Percentiles rank a stretch among this genome's conserved stretches.
These are phyloP conservation scores for Theodoxus fluviatilis DNA, from an alignment of 2,888 invertebrate species.

Conservation along the genomic window DNA sequence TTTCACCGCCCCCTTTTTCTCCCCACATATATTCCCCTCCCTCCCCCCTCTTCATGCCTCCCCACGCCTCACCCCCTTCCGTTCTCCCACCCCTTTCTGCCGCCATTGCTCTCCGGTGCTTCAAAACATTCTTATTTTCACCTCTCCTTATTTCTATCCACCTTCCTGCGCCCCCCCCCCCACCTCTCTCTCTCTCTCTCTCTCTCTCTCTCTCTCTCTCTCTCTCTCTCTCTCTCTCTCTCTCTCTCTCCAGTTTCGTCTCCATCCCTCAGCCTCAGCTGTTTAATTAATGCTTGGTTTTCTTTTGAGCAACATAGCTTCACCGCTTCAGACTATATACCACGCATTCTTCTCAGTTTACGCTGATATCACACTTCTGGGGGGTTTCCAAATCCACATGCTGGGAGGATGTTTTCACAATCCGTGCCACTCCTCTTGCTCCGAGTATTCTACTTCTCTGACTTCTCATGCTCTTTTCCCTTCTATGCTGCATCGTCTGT, in stretches of 20 bases:
- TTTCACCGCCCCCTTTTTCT: no score
- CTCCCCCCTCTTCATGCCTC: background rate
- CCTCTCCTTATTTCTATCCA: background rate
- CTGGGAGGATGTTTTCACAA: no score
- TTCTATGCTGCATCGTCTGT: no score
- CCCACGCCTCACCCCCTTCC: background rate
- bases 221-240: conserved; percentile 21
- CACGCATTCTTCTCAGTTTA: no score
- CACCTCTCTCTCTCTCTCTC: conserved; percentile 6
- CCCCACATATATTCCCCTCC: background rate
- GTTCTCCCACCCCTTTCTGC: background rate
- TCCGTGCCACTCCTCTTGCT: no score
- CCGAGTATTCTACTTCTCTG: no score
- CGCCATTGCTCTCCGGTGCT: background rate
- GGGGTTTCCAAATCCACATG: no score
- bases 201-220: conserved; percentile 4
- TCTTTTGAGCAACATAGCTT: no score
- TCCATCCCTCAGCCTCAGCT: background rate
- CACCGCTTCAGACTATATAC: no score
- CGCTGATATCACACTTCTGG: no score
- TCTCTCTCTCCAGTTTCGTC: conserved; percentile 7
- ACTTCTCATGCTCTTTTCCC: no score
- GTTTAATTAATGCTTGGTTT: no score
- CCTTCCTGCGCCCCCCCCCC: background rate
- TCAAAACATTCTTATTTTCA: background rate